Conservation (phyloP, 2,888 invertebrate genomes). For the Leptura quadrifasciata region DNA sequence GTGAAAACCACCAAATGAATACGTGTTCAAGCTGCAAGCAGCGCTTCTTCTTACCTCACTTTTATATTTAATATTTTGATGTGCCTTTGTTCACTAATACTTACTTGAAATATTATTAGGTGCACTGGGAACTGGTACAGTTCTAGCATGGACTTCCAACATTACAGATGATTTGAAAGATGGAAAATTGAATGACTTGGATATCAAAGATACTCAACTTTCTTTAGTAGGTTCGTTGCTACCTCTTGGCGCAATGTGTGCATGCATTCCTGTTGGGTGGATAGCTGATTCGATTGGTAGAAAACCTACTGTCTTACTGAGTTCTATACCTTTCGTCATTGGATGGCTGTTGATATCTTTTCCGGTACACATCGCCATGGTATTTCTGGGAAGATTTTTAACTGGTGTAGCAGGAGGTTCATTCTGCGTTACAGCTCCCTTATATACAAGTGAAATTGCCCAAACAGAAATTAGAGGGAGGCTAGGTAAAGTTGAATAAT, state of each 20-base stretch:
- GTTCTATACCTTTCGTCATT: constrained; percentile 81
- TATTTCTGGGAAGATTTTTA: constrained; percentile 81
- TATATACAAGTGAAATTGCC: constrained; percentile 91
- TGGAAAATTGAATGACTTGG: constrained; percentile 70
- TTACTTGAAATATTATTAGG: constrained; percentile 71
- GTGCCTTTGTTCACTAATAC: not conserved
- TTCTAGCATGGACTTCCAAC: constrained; percentile 87
- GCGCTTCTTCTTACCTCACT: too few species aligned
- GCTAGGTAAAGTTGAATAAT: constrained; percentile 75
- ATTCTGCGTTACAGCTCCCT: constrained; percentile 88
- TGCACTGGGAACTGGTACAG: constrained; percentile 84
- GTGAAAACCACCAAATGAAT: too few species aligned
- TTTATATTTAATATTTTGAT: too few species aligned
- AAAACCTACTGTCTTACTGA: constrained; percentile 80
- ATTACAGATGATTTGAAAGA: constrained; percentile 75
- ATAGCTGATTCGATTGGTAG: constrained; percentile 78
- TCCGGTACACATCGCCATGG: constrained; percentile 78
- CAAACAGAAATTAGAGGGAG: constrained; percentile 89
- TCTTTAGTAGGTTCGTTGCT: constrained; percentile 84
- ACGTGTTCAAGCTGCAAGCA: too few species aligned
- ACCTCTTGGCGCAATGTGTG: constrained; percentile 82
- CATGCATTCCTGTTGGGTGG: constrained; percentile 83
- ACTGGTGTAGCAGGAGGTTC: constrained; percentile 86
- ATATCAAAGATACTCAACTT: constrained; percentile 71
- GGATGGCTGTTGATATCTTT: constrained; percentile 86